Base-by-base conservation (phyloP, 2,113 vertebrate genomes). In the Cynopterus brachyotis region DNA sequence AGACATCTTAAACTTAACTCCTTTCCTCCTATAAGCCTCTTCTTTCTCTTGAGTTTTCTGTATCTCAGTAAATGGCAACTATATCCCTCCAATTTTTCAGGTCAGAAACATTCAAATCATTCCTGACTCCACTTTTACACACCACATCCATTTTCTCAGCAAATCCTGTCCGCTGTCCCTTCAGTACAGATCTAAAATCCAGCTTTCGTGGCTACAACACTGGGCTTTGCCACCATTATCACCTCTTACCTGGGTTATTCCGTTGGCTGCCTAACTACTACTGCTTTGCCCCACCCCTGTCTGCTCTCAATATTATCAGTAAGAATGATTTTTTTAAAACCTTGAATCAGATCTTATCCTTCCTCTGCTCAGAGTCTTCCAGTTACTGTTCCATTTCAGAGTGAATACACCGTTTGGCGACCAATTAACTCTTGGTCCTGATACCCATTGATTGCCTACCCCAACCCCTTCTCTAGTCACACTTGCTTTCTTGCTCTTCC, bases 351-450 rank as follows among this genome's bases (percentile, higher is more conserved):
- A 9, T 37, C 62, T 73, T 64, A 8, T 10, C 59, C 55, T 55
- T 81, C 17, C 67, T 95, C 20, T 86, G 6, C 84, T 96, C 47
- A 91, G 17, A 85, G 32, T n/a, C 35, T 16, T 93, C 69, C 10
- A 20, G 2, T 28, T 85, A 37, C 79, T 86, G 92, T 79, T 86
- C 73, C 42, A 9, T 66, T 57, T 87, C 57, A 57, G 64, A 16
- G 22, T 89, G 16, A 76, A 86, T 89, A 57, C 17, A 79, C 53
- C 4, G 1, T 19, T 35, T 69, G 75, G 60, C 37, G 32, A 32
- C 12, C 53, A 53, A 20, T 67, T 60, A 62, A 55, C 50, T 47
- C 57, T 59, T 64, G 32, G 57, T 35, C 32, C 67, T 35, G 28
- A 2, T 86, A 6, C 6, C 35, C 60, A 45, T 3, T 20, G 37